These are phyloP conservation scores for Clepsis dumicolana DNA, from an alignment of 2,888 invertebrate genomes.

Conservation along the genomic window DNA sequence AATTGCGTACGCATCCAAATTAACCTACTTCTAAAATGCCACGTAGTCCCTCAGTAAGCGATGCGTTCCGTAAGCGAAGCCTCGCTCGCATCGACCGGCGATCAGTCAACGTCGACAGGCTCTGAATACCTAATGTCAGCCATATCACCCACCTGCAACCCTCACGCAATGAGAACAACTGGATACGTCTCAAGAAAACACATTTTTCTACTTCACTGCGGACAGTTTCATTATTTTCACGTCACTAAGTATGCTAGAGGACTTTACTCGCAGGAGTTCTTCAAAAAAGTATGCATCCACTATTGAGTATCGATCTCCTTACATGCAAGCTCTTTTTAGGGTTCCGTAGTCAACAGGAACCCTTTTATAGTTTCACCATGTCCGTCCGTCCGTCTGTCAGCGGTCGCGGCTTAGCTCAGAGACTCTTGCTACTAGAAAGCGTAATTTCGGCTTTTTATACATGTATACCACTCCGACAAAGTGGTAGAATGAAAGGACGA, in stretches of 20 bases:
- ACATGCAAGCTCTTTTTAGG: no score
- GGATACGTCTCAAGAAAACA: background rate
- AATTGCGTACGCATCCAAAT: constrained; percentile 17
- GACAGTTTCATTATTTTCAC: background rate
- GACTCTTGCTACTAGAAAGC: no score
- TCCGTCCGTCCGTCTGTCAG: no score
- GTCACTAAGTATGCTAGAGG: background rate
- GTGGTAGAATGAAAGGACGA: no score
- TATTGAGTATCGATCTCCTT: no score
- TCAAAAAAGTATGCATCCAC: no score
- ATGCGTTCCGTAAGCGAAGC: constrained; percentile 31
- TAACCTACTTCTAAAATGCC: constrained; percentile 23
- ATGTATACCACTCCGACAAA: no score
- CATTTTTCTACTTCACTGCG: background rate
- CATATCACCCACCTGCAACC: constrained; percentile 53
- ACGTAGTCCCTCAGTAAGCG: constrained; percentile 28
- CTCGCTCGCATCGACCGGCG: constrained; percentile 48
- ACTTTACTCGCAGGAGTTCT: no score
- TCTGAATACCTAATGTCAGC: constrained; percentile 62
- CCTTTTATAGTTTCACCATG: no score
- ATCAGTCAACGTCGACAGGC: constrained; percentile 66
- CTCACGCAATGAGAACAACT: constrained; percentile 35
- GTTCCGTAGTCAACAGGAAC: no score
- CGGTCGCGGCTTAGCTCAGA: no score
- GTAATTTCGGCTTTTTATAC: no score